A percentile compares a stretch with the other conserved stretches of the same genome.
These are phyloP conservation scores for Psephotus haematonotus DNA, from an alignment of 2,113 vertebrate genomes.

Conservation along the genomic window DNA sequence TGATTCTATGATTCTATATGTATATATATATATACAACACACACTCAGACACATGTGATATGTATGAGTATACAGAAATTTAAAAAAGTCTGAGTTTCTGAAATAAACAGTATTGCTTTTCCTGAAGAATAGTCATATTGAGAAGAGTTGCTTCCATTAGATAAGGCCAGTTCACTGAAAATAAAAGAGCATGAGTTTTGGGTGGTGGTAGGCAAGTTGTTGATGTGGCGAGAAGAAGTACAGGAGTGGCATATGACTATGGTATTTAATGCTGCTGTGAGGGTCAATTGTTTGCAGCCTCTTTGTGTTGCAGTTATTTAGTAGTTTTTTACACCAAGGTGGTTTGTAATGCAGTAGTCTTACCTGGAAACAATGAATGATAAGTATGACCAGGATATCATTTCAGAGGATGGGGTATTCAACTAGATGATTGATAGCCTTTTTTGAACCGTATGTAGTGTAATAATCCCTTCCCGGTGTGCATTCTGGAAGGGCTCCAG, in stretches of 20 bases:
- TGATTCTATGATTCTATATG: no score
- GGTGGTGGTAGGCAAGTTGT: neutral
- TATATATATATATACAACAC: neutral
- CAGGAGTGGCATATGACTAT: neutral
- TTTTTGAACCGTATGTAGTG: neutral
- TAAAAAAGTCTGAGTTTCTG: neutral
- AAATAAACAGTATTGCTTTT: neutral
- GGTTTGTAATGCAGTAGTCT: neutral
- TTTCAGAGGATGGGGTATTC: neutral
- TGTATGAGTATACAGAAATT: neutral
- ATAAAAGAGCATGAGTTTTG: fast-evolving
- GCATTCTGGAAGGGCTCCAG: neutral
- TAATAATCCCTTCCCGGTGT: neutral
- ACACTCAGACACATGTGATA: fast-evolving
- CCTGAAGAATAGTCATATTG: neutral
- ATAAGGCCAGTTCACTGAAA: neutral
- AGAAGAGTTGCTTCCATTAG: neutral
- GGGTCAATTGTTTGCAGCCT: neutral
- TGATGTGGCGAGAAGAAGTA: neutral
- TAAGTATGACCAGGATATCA: neutral
- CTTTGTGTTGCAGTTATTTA: neutral
- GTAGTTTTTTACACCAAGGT: neutral
- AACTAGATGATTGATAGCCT: neutral
- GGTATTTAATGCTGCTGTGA: neutral
- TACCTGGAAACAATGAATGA: neutral